Base-by-base conservation (phyloP, 2,797 vertebrate species). In the Lophura swinhoii region DNA sequence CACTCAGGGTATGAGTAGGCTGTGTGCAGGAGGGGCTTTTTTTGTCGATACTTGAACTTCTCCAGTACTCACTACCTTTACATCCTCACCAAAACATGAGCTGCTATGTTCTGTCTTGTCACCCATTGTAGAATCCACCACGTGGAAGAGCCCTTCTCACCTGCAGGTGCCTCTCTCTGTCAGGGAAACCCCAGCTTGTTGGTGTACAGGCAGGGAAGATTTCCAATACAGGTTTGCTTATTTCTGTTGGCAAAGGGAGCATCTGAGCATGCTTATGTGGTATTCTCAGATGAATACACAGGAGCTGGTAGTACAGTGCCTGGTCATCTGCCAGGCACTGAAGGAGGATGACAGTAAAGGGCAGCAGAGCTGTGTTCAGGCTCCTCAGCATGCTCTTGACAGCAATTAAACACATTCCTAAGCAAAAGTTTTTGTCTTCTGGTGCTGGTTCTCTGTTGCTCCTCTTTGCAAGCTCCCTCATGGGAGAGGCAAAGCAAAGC, bases 81-180 rank as follows among this genome's bases (percentile, higher is more conserved):
- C n/a, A 21, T 7, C 11, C 26, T 5, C 10, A 14, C 51, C 16
- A 7, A 26, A 56, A 60, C 17, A 48, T 15, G 24, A 51, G 21
- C 3, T 1, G 24, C 1, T 0, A 29, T 53, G 37, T 68, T 29
- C 7, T 26, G 9, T 44, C 56, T 59, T n/a, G 31, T 59, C 56
- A 59, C 33, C 22, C 3, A 9, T 9, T 35, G 20, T 33, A 59
- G 59, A 76, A 5, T 44, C 44, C 2, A 0, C 37, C 6, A 23
- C 6, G 9, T 71, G n/a, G 48, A 55, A 28, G 62, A 79, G 48
- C 43, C 35, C 20, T 56, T 0, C 4, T 48, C 6, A 6, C 23
- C 20, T 6, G 8, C 43, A 51, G 24, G 4, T 1, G 0, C 1
- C 0, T 46, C 59, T 51, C 73, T 51, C 44, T 31, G 8, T 2